Conservation (phyloP, 2,888 invertebrate species). For the Drosophila setosimentum region DNA sequence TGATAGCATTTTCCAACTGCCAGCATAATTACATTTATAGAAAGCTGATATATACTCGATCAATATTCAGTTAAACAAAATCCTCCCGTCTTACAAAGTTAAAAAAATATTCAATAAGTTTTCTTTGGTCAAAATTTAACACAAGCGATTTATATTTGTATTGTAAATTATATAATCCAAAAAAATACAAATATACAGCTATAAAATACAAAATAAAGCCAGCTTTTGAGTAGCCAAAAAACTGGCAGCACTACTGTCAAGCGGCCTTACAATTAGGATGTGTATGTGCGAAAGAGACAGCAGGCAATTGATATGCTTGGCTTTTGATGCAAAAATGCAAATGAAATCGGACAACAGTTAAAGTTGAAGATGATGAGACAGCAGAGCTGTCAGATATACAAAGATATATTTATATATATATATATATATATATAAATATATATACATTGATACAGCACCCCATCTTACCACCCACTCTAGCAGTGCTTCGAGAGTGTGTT, state of each 20-base stretch:
- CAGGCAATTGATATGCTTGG: conserved; percentile 19
- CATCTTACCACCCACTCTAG: background rate
- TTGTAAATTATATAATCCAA: background rate
- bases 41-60: background rate
- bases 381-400: conserved; percentile 3
- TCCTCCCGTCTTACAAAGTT: background rate
- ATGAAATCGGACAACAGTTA: conserved; percentile 48
- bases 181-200: background rate
- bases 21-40: background rate
- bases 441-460: background rate
- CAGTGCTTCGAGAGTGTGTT: background rate
- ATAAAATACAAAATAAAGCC: background rate
- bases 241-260: conserved; percentile 7
- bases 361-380: background rate
- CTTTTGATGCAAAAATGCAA: conserved; percentile 59
- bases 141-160: background rate
- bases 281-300: conserved; percentile 4
- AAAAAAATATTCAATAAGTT: background rate
- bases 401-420: background rate
- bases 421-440: background rate
- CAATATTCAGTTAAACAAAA: background rate
- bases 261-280: background rate
- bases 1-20: background rate
- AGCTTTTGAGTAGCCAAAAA: conserved; percentile 3
- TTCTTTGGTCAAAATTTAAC: background rate